Conservation (phyloP, 53 echinoderm and acorn worm genomes). For the Apostichopus leukothele region DNA sequence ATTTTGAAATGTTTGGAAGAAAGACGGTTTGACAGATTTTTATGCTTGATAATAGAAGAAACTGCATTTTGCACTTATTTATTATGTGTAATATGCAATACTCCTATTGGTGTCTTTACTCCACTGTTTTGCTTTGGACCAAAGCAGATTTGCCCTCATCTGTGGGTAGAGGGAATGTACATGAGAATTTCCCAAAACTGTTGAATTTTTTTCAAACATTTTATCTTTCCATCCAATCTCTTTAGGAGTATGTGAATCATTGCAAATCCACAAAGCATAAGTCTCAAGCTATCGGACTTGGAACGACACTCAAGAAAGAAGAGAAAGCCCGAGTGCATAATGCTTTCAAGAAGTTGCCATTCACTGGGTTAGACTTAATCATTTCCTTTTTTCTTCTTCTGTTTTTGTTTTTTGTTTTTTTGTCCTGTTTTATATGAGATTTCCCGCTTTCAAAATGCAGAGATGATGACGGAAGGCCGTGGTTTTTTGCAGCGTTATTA, state of each 20-base stretch:
- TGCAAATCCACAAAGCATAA: constrained; percentile 24
- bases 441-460: no score
- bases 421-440: no score
- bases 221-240: neutral
- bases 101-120: no score
- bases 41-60: no score
- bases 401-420: neutral
- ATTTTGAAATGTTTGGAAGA: no score
- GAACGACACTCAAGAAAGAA: constrained; percentile 13
- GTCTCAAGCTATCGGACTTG: constrained; percentile 16
- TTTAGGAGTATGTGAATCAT: constrained; percentile 29
- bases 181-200: neutral
- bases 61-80: no score
- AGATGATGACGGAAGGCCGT: no score
- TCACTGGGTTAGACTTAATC: constrained; percentile 25
- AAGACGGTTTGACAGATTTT: no score
- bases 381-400: neutral
- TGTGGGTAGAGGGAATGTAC: neutral
- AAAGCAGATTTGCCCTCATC: no score
- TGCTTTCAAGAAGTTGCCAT: constrained; percentile 20
- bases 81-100: no score
- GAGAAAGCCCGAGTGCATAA: constrained; percentile 13
- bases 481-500: no score
- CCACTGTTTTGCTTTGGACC: no score
- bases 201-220: neutral